Evolutionary conservation across 92 coral and sea anemone genomes (phyloP).

Genomic region (Palythoa heliodiscus): DNA sequence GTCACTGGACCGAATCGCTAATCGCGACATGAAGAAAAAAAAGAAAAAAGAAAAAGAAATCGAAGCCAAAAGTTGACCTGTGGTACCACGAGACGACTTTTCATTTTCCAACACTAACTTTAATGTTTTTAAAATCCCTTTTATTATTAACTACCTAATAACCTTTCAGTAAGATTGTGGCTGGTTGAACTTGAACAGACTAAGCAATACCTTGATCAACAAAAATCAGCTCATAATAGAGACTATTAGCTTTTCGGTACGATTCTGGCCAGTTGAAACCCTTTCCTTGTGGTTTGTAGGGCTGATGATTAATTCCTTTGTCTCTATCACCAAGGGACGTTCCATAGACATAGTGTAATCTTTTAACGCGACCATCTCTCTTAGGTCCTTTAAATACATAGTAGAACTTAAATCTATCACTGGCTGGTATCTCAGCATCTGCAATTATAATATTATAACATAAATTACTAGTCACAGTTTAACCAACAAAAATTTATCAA

Average conservation of each 20-base stretch:
- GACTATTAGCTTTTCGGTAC: conserved; percentile 91
- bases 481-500: too few relatives aligned
- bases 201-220: conserved; percentile 73
- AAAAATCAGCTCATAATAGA: conserved; percentile 90
- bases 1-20: too few relatives aligned
- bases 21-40: too few relatives aligned
- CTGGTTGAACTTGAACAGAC: background rate
- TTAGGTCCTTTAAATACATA: conserved; percentile 97
- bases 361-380: conserved; percentile 82
- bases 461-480: background rate
- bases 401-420: conserved; percentile 90
- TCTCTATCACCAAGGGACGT: conserved; percentile 82
- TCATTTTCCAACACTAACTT: too few relatives aligned
- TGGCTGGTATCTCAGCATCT: conserved; percentile 96
- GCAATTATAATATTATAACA: background rate
- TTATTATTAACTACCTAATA: too few relatives aligned
- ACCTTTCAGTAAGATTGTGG: too few relatives aligned
- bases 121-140: too few relatives aligned
- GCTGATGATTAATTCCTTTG: conserved; percentile 90
- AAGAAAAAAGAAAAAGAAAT: too few relatives aligned
- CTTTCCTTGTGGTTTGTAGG: conserved; percentile 88
- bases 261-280: conserved; percentile 99
- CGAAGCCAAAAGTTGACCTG: too few relatives aligned
- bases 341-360: conserved; percentile 91
- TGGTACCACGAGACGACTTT: too few relatives aligned